Conservation (phyloP, 2,113 vertebrate genomes). For the Lichenostomus cassidix region DNA sequence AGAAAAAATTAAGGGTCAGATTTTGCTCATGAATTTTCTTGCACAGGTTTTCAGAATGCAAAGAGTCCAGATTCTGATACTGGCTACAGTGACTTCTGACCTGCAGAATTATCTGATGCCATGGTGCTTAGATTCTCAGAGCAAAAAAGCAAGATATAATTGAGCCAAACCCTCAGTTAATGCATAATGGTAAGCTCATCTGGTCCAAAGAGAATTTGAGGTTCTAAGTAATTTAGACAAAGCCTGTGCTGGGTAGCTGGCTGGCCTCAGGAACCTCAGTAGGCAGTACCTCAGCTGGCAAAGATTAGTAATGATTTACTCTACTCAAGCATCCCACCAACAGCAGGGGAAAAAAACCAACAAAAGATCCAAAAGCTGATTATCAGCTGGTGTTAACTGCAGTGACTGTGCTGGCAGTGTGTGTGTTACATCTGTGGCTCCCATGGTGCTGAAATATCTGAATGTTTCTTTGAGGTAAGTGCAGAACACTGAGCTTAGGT, state of each 20-base stretch:
- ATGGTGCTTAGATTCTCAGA: neutral
- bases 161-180: neutral
- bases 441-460: neutral
- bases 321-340: neutral
- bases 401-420: neutral
- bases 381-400: slow-evolving; percentile 1
- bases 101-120: neutral
- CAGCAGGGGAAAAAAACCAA: neutral
- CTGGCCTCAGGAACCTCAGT: neutral
- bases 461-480: neutral
- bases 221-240: neutral
- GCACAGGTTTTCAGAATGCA: neutral
- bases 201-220: neutral
- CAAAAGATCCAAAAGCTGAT: neutral
- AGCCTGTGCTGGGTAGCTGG: neutral
- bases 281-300: neutral
- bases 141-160: neutral
- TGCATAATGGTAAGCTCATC: neutral
- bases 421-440: neutral
- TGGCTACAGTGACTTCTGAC: neutral
- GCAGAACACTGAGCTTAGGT: neutral
- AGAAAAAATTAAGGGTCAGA: neutral
- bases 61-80: neutral
- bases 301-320: neutral
- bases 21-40: neutral